Evolutionary conservation across 1,140 invertebrate species (phyloP), one percentile per base, ranked within the genome.

Genomic region (Rhagoletis zephyria): DNA sequence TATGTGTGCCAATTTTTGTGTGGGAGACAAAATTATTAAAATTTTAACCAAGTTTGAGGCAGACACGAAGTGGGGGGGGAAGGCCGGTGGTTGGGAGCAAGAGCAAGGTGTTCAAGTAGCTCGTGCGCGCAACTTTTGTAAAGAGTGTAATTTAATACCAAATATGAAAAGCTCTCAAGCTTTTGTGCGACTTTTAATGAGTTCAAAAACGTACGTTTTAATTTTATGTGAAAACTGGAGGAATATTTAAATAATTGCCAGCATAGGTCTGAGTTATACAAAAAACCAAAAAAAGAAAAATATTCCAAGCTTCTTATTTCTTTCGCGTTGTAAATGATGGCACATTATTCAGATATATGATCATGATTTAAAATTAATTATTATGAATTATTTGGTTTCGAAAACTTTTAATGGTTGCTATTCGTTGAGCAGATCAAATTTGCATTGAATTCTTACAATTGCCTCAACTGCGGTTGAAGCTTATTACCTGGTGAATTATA

Each of bases 131-230:
- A 42, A 67, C 9, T 9, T 30, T 40, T 3, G 16, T 19, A 6
- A 16, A 19, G 74, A 9, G n/a, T 19, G n/a, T 81, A 59, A 81
- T 59, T 81, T 81, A 30, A 81, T 56, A 81, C 3, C 51, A 81
- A 56, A 81, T 56, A 19, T 81, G n/a, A 42, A 56, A 40, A 40
- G 6, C 1, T n/a, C 30, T 30, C 30, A 77, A 4, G 56, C n/a
- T 30, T 59, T 81, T 56, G 9, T 12, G 45, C n/a, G 19, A 56
- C 74, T 81, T 81, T 81, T 81, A 81, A 81, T 81, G 74, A 81
- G 45, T 59, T 81, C 5, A 30, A 59, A 74, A 56, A 56, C 48
- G 9, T 3, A 81, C 19, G 0, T 1, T n/a, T 51, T 56, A 16
- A 56, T 81, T 81, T 56, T 56, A 48, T 81, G 48, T 7, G 48